A percentile compares a stretch with the other conserved stretches of the same genome.
phyloP scores from a whole-genome alignment of 2,797 vertebrate species.

The Graptemys geographica region DNA sequence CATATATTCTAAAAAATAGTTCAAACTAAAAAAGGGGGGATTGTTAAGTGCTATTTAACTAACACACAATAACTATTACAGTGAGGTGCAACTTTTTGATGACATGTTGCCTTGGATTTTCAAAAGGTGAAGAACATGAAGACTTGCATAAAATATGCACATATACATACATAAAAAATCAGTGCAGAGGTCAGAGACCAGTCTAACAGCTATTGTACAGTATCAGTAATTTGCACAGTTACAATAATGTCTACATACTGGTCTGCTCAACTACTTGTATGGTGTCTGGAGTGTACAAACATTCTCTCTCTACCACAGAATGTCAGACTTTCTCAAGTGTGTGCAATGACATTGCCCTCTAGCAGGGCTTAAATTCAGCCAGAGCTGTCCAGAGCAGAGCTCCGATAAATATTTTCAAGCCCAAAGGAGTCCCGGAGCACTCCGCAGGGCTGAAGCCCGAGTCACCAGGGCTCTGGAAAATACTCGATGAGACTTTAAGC shows the following conservation, averaged over 20 bases:
- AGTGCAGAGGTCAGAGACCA: not conserved
- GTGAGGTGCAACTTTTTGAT: constrained; percentile 26
- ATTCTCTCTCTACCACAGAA: accelerated
- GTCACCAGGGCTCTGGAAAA: not conserved
- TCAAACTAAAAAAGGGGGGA: constrained; percentile 8
- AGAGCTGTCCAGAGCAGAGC: too few relatives aligned
- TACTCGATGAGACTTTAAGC: not conserved
- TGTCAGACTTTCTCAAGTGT: not conserved
- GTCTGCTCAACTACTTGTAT: not conserved
- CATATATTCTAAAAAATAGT: not conserved
- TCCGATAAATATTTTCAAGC: too few relatives aligned
- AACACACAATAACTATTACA: not conserved
- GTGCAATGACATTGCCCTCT: not conserved
- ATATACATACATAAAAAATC: not conserved
- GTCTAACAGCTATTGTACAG: not conserved
- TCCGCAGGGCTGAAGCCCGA: too few relatives aligned
- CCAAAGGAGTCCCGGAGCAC: too few relatives aligned
- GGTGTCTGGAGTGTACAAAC: accelerated
- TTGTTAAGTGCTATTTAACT: constrained; percentile 43
- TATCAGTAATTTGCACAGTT: not conserved
- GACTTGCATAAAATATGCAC: not conserved
- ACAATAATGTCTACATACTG: accelerated
- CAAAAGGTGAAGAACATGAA: not conserved
- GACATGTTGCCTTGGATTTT: not conserved
- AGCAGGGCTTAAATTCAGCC: not conserved